phyloP scores from a whole-genome alignment of 2,113 vertebrate genomes.

The Galemys pyrenaicus region DNA sequence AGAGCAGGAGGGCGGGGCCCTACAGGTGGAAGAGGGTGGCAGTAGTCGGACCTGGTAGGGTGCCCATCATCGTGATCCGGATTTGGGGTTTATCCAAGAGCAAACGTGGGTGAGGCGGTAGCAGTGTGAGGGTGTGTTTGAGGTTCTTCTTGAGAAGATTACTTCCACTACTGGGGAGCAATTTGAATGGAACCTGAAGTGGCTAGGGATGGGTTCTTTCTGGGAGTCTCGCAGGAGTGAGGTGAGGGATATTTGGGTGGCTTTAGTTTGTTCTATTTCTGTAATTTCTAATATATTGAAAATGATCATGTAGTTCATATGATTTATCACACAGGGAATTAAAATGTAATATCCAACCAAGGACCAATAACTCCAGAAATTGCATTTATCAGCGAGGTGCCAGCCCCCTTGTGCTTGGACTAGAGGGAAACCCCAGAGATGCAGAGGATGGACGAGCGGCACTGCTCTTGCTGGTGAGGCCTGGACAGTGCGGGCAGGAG shows the following conservation, averaged over 20 bases:
- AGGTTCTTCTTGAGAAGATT: neutral
- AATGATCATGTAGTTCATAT: neutral
- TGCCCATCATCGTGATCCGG: neutral
- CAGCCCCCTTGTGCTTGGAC: neutral
- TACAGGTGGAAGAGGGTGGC: no score
- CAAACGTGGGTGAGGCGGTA: neutral
- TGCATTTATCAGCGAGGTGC: neutral
- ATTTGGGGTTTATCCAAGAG: neutral
- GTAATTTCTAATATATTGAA: neutral
- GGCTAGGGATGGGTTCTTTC: neutral
- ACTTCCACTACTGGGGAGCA: neutral
- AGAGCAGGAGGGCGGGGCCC: fast-evolving
- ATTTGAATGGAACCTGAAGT: neutral
- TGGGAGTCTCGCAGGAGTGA: neutral
- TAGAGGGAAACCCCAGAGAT: neutral
- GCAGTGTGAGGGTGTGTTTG: neutral
- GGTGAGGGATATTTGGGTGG: neutral
- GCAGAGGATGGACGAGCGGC: neutral
- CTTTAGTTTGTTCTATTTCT: slow-evolving; percentile 18
- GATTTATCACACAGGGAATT: neutral
- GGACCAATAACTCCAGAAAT: neutral
- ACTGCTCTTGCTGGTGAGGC: neutral
- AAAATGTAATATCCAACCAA: neutral
- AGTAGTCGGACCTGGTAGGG: neutral
- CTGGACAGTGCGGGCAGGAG: neutral